Evolutionary conservation across 2,113 vertebrate species (phyloP).

Genomic region (Deroptyus accipitrinus): DNA sequence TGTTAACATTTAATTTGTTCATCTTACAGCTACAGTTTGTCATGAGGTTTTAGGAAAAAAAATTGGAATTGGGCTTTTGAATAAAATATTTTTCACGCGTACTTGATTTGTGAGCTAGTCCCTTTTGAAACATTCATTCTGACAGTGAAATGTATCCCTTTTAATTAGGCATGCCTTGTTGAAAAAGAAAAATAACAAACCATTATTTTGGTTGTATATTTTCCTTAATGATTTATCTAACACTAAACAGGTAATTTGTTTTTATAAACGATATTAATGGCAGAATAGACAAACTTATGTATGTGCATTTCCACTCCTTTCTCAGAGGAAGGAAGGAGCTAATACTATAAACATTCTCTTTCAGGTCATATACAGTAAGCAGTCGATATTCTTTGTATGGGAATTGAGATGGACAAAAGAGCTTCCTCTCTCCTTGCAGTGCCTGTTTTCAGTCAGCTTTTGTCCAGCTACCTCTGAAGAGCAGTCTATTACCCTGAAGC

Average conservation of each 20-base stretch:
- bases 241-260: not conserved
- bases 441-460: constrained; percentile 87
- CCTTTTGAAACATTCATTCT: not conserved
- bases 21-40: not conserved
- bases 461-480: constrained; percentile 76
- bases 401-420: constrained; percentile 87
- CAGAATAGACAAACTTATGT: not conserved
- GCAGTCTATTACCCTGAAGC: constrained; percentile 78
- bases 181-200: not conserved
- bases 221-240: not conserved
- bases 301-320: not conserved
- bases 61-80: not conserved
- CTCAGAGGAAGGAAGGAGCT: not conserved
- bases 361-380: constrained; percentile 85
- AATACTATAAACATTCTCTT: constrained; percentile 24
- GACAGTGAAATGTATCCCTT: not conserved
- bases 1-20: not conserved
- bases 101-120: not conserved
- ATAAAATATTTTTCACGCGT: not conserved
- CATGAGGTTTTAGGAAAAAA: not conserved
- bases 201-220: not conserved
- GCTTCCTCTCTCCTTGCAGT: constrained; percentile 82
- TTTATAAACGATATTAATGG: not conserved
- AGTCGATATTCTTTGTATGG: constrained; percentile 92
- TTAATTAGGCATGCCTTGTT: not conserved